Conservation (phyloP, 2,888 invertebrate genomes). For the Pediacus dermestoides region DNA sequence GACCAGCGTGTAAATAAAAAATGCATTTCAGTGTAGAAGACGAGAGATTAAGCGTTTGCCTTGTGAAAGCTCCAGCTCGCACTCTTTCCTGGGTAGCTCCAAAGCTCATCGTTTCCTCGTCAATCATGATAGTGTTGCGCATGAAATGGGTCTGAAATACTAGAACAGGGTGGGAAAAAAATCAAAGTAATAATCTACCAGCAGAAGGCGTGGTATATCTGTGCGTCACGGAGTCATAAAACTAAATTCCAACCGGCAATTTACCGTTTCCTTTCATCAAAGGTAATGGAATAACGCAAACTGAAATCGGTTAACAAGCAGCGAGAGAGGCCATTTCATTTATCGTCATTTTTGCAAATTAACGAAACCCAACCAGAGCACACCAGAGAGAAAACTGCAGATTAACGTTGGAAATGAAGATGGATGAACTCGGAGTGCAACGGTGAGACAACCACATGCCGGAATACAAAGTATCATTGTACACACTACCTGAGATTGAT, state of each 20-base stretch:
- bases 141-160: neutral
- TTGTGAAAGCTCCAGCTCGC: neutral
- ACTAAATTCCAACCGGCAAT: constrained; percentile 29
- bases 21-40: constrained; percentile 23
- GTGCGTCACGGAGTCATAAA: constrained; percentile 28
- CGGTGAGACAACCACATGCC: constrained; percentile 31
- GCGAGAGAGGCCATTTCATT: constrained; percentile 34
- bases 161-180: neutral
- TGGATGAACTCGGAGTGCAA: too few species aligned
- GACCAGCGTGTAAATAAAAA: constrained; percentile 28
- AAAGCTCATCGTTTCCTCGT: constrained; percentile 31
- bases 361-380: constrained; percentile 30
- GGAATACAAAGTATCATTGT: constrained; percentile 18
- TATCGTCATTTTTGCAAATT: constrained; percentile 39
- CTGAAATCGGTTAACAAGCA: constrained; percentile 32
- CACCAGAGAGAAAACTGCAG: too few species aligned
- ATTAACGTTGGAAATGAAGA: constrained; percentile 40
- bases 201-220: too few species aligned
- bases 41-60: constrained; percentile 21
- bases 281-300: constrained; percentile 25
- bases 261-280: constrained; percentile 24
- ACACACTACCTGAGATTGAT: constrained; percentile 16
- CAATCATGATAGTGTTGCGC: constrained; percentile 28
- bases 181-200: too few species aligned
- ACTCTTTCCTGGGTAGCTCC: constrained; percentile 15